Base-by-base conservation (phyloP, 2,113 vertebrate species). In the Psilopsiagon aymara region DNA sequence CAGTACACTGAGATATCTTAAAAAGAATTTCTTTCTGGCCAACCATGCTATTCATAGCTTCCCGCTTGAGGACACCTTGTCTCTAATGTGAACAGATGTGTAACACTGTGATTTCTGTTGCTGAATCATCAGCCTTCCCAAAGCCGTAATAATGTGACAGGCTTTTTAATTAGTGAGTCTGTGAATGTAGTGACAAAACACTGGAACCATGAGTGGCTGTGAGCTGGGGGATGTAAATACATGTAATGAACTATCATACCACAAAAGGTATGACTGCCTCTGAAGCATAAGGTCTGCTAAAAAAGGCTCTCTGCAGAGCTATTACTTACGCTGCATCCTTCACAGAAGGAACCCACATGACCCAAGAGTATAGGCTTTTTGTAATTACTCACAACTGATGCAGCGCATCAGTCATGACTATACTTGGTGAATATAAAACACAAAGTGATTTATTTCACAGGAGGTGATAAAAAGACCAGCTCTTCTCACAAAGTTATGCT, bases 101-200 rank as follows among this genome's bases (percentile, higher is more conserved):
- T 28, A 88, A 74, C 51, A 71, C 24, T 35, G 31, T 63, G 67
- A 92, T 92, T 88, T 91, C 77, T 95, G 41, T 25, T 66, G 49
- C 37, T 75, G 70, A 91, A 85, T 85, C 76, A 93, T 79, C 51
- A 74, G 31, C 51, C 41, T 94, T 93, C 70, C 20, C n/a, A 46
- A 93, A 82, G 12, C 9, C 46, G 2, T 47, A 75, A 68, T 39
- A 86, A 75, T 44, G 17, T 69, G 39, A 87, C 5, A 46, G 21
- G 18, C 20, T 87, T 94, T 92, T 87, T 80, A 91, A 93, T 94
- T 94, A 96, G 77, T 9, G 33, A 71, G 47, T 27, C 47, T 41
- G 16, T 78, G 55, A 93, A 88, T 78, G 88, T 52, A 73, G 20
- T 62, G 59, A 83, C 16, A n/a, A 91, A 93, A 83, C 17, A 82